These are phyloP conservation scores for Poeciliopsis turneri DNA, from an alignment of 2,797 vertebrate genomes.

Conservation along the genomic window DNA sequence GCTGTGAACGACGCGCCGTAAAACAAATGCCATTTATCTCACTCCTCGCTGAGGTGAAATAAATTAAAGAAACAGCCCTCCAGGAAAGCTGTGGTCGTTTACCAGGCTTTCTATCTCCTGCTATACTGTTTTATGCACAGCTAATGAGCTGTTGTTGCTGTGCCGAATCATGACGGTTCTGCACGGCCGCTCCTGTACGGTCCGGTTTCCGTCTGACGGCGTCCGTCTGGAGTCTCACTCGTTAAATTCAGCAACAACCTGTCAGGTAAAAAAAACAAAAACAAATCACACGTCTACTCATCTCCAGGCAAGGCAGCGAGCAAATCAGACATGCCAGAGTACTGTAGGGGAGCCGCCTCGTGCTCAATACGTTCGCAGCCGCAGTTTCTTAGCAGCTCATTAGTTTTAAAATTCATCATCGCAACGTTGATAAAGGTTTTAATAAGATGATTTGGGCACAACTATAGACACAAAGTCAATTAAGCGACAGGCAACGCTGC, in stretches of 20 bases:
- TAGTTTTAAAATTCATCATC: not conserved
- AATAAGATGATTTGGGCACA: not conserved
- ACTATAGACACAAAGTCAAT: not conserved
- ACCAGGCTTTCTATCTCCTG: not conserved
- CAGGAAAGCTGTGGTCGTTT: not conserved
- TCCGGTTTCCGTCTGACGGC: not conserved
- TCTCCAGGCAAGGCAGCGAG: not conserved
- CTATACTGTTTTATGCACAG: not conserved
- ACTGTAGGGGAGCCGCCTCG: not conserved
- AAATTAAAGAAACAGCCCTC: not conserved
- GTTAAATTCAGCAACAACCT: not conserved
- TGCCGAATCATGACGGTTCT: not conserved
- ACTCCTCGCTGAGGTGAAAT: not conserved
- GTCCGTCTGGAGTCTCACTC: not conserved
- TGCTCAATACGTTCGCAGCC: not conserved
- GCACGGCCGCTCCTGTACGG: not conserved
- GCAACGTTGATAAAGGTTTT: not conserved
- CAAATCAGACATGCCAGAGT: not conserved
- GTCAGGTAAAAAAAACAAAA: not conserved
- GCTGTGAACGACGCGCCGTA: not conserved
- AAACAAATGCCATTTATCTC: not conserved
- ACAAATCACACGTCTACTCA: not conserved
- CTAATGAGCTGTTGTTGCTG: slow-evolving; percentile 9
- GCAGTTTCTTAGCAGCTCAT: not conserved
- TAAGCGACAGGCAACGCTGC: not conserved